Conservation (phyloP, 2,113 vertebrate genomes). For the Nannobrachium achirus region DNA sequence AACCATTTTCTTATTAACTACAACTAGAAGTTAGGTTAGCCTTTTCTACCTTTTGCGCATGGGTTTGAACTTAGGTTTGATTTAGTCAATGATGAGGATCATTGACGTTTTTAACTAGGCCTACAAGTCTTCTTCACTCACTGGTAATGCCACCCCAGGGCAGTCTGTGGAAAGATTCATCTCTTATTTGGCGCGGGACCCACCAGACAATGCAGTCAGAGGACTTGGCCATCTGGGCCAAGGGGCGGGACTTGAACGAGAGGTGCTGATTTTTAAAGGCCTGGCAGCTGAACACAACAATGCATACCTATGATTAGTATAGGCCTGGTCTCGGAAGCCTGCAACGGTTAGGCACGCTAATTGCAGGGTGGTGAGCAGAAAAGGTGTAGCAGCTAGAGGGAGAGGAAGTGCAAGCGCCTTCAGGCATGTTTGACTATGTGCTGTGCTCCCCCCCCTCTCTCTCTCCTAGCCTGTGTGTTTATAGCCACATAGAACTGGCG, state of each 20-base stretch:
- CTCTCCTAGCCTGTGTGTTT: neutral
- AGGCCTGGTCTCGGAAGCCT: constrained; percentile 66
- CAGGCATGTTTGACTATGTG: constrained; percentile 63
- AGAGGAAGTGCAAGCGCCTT: constrained; percentile 69
- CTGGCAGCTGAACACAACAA: constrained; percentile 70
- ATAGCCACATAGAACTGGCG: constrained; percentile 7
- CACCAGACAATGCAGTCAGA: constrained; percentile 18
- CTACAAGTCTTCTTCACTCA: neutral
- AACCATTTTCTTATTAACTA: neutral
- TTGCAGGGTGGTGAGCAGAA: constrained; percentile 73
- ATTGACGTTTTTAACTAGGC: neutral
- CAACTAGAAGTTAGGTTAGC: neutral
- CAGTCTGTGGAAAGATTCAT: constrained; percentile 15
- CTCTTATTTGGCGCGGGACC: constrained; percentile 10
- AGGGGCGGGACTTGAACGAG: constrained; percentile 59
- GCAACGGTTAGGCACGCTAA: constrained; percentile 74
- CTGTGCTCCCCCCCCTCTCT: constrained; percentile 20
- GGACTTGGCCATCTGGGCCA: constrained; percentile 23
- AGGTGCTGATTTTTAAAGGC: constrained; percentile 70
- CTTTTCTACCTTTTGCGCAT: constrained; percentile 2
- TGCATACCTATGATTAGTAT: constrained; percentile 76
- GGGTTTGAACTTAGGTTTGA: neutral
- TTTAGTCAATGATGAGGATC: neutral
- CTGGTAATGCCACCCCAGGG: constrained; percentile 10
- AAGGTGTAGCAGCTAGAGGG: constrained; percentile 72